Evolutionary conservation across 2,797 vertebrate genomes (phyloP).

Genomic region (Otolemur crassicaudatus): DNA sequence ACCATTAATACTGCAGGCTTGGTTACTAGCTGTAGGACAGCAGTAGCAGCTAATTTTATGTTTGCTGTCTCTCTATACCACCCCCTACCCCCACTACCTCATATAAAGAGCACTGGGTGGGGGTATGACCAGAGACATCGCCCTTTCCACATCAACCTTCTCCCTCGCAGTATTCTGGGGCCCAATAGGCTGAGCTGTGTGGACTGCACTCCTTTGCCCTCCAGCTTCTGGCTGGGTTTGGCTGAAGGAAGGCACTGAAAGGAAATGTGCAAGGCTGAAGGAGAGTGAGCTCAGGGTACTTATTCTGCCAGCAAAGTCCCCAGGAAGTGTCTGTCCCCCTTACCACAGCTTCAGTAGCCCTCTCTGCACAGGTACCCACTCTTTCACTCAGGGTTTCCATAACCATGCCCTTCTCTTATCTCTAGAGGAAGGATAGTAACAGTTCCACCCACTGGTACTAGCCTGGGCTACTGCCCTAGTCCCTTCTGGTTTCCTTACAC

Average conservation of each 20-base stretch:
- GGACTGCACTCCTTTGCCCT: neutral
- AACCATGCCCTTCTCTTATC: neutral
- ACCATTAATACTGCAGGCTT: fast-evolving
- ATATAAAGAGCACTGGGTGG: neutral
- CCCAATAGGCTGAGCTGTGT: fast-evolving
- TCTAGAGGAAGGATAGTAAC: neutral
- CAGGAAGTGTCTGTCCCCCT: neutral
- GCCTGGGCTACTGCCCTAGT: neutral
- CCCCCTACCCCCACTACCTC: too few species aligned
- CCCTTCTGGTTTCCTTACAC: neutral
- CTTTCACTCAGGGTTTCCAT: neutral
- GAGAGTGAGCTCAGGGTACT: fast-evolving
- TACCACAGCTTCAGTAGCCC: neutral
- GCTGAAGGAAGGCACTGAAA: neutral
- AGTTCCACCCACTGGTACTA: neutral
- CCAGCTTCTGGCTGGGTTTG: neutral
- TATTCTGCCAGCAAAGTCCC: neutral
- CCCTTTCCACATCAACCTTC: neutral
- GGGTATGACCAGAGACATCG: neutral
- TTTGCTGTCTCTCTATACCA: neutral
- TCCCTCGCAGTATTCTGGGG: neutral
- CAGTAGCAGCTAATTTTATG: neutral
- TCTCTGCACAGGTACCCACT: neutral
- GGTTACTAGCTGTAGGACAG: neutral
- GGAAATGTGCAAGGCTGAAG: neutral